Base-by-base conservation (phyloP, 2,797 vertebrate species). In the Phataginus tricuspis region DNA sequence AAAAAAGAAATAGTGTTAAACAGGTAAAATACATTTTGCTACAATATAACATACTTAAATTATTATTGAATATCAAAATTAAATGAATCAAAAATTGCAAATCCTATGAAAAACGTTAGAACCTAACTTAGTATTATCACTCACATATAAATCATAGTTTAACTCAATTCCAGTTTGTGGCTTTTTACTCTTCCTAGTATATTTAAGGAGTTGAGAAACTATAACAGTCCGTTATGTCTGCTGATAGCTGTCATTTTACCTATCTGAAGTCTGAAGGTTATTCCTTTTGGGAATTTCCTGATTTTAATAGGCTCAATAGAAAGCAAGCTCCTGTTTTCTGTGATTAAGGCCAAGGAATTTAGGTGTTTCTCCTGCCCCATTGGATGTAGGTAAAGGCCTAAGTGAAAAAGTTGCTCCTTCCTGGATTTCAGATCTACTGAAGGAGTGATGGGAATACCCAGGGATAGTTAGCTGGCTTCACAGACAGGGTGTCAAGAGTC, bases 71-170 rank as follows among this genome's bases (percentile, higher is more conserved):
- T 66, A 10, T 95, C 16, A 90, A 82, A 85, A 85, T 45, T 59
- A 82, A 94, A 68, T 95, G 19, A 75, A 2, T 39, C 29, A 89
- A 95, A 93, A 86, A 55, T 14, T 68, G 34, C 12, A 88, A 95
- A 34, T 42, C 59, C n/a, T 55, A 79, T 7, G 7, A 66, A 90
- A 80, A 68, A 37, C 55, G 2, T 86, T 79, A 68, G 21, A 88
- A 51, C 2, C 6, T 59, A 42, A 86, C 86, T 92, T 63, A 34
- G 16, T 15, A 42, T 4, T 31, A 61, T 53, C 49, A 77, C 64
- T 89, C 53, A 42, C 0, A 15, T n/a, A 15, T 59, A 64, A 55
- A 71, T 87, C 11, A 71, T 1, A 55, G 55, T 88, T 88, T 86
- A 90, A 64, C 23, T 93, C 18, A 75, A 13, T 95, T 96, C 87